These are phyloP conservation scores for Chromobotia macracanthus DNA, from an alignment of 2,797 vertebrate genomes.

Conservation along the genomic window DNA sequence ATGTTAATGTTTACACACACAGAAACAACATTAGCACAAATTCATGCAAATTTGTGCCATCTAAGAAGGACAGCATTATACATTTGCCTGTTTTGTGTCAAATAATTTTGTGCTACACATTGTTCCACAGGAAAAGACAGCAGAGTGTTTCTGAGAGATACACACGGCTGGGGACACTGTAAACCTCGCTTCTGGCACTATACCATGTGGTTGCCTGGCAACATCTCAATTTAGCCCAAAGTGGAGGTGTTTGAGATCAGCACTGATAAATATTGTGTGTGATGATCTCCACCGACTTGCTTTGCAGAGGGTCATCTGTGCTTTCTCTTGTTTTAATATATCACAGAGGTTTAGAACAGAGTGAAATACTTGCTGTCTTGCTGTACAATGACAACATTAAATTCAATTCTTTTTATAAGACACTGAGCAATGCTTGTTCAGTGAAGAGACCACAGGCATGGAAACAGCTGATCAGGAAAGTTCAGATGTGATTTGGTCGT, in stretches of 20 bases:
- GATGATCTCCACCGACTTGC: conserved; percentile 44
- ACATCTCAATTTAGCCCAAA: conserved; percentile 62
- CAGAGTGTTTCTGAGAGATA: conserved; percentile 44
- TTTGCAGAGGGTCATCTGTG: conserved; percentile 28
- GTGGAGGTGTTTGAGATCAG: conserved; percentile 58
- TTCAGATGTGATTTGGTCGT: background rate
- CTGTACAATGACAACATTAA: conserved; percentile 43
- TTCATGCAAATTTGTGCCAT: background rate
- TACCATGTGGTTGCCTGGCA: conserved; percentile 61
- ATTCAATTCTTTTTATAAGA: conserved; percentile 19
- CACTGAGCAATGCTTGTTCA: conserved; percentile 26
- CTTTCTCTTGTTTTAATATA: conserved; percentile 21
- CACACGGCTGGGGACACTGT: conserved; percentile 43
- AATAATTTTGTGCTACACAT: conserved; percentile 9
- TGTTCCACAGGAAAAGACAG: conserved; percentile 29
- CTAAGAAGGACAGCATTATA: background rate
- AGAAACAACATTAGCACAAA: background rate
- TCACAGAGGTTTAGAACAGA: background rate
- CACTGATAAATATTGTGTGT: conserved; percentile 39
- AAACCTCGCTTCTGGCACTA: conserved; percentile 49
- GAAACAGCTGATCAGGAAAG: conserved; percentile 33
- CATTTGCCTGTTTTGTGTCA: conserved; percentile 1
- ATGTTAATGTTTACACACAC: conserved; percentile 15
- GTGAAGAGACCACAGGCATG: conserved; percentile 24
- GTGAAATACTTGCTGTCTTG: conserved; percentile 2